Conservation (phyloP, 2,113 vertebrate species). For the Limanda limanda region DNA sequence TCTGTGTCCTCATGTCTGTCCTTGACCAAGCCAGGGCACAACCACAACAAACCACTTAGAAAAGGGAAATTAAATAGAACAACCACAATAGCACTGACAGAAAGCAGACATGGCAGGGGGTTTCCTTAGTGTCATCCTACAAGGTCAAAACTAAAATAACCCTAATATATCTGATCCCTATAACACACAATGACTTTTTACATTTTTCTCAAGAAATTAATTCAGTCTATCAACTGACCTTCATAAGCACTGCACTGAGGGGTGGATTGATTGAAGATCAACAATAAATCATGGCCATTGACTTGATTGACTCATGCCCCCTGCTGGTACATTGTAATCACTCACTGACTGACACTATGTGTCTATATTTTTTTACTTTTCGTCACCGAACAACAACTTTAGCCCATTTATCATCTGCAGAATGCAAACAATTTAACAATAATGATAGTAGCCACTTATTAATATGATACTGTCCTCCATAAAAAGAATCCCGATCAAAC, state of each 20-base stretch:
- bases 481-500: background rate
- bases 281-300: slow-evolving; percentile 28
- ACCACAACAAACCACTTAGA: slow-evolving; percentile 77
- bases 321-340: slow-evolving; percentile 56
- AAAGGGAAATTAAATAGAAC: slow-evolving; percentile 74
- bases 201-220: background rate
- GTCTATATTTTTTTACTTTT: background rate
- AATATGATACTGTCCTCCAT: background rate
- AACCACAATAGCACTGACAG: slow-evolving; percentile 66
- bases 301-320: slow-evolving; percentile 51
- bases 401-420: too few species aligned
- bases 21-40: slow-evolving; percentile 67
- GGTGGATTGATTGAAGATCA: slow-evolving; percentile 6
- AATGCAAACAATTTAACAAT: too few species aligned
- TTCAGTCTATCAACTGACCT: background rate
- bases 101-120: slow-evolving; percentile 62
- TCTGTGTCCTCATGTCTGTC: slow-evolving; percentile 58
- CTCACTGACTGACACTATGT: background rate
- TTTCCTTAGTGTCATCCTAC: slow-evolving; percentile 67
- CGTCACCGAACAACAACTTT: background rate
- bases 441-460: background rate
- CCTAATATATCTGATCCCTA: slow-evolving; percentile 1
- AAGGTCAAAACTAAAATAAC: slow-evolving; percentile 65
- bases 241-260: background rate
- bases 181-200: slow-evolving; percentile 20